These are phyloP conservation scores for Oceanites oceanicus DNA, from an alignment of 2,113 vertebrate species.

Conservation along the genomic window DNA sequence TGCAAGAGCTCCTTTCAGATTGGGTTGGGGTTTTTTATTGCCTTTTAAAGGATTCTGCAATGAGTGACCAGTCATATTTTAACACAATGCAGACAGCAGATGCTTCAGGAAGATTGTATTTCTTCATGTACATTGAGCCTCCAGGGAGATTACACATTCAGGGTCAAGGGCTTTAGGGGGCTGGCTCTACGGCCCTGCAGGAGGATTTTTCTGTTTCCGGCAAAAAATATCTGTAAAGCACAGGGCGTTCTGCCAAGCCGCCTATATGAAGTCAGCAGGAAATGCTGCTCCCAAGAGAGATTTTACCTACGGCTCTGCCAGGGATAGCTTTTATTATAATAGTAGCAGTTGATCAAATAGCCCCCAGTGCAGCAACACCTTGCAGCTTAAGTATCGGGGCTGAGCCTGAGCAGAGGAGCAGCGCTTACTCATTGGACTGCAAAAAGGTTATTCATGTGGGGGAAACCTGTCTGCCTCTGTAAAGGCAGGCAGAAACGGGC, in stretches of 20 bases:
- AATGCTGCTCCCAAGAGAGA: background rate
- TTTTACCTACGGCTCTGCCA: background rate
- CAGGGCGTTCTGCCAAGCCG: constrained; percentile 8
- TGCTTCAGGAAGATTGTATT: constrained; percentile 43
- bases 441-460: background rate
- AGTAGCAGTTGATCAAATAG: background rate
- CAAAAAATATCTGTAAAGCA: constrained; percentile 14
- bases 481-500: background rate
- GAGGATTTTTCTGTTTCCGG: background rate
- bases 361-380: background rate
- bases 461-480: background rate
- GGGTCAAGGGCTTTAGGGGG: background rate
- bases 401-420: background rate
- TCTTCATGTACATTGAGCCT: constrained; percentile 4
- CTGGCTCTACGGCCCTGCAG: background rate
- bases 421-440: background rate
- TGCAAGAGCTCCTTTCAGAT: background rate
- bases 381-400: background rate
- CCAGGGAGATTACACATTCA: background rate
- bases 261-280: background rate
- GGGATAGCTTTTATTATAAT: background rate
- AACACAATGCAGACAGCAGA: constrained; percentile 15
- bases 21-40: background rate
- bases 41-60: background rate
- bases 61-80: constrained; percentile 2